These are phyloP conservation scores for Discoglossus pictus DNA, from an alignment of 2,797 vertebrate species.

Conservation along the genomic window DNA sequence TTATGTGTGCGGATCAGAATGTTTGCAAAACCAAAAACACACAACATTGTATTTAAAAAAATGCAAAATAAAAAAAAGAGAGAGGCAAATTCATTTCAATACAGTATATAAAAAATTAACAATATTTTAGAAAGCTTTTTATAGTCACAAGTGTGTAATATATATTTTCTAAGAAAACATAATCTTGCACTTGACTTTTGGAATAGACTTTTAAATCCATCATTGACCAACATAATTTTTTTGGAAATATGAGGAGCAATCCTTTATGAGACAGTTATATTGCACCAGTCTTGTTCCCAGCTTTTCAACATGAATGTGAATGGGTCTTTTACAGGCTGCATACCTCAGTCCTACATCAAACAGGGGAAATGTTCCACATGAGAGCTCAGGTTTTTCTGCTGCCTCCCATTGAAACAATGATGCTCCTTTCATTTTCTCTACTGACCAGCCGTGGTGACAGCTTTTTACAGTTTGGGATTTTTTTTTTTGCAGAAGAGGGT, in stretches of 20 bases:
- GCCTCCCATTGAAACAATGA: constrained; percentile 48
- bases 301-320: constrained; percentile 44
- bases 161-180: not conserved
- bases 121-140: too few species aligned
- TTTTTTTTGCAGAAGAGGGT: constrained; percentile 44
- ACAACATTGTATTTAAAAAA: too few species aligned
- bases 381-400: constrained; percentile 41
- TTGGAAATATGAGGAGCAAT: constrained; percentile 16
- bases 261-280: constrained; percentile 1
- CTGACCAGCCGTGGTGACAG: constrained; percentile 46
- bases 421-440: constrained; percentile 45
- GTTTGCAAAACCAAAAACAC: too few species aligned
- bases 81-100: too few species aligned
- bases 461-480: constrained; percentile 44
- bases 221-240: not conserved
- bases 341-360: constrained; percentile 54
- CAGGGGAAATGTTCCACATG: constrained; percentile 51
- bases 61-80: not conserved
- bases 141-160: too few species aligned
- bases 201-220: not conserved
- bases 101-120: too few species aligned
- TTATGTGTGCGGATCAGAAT: too few species aligned
- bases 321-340: constrained; percentile 45
- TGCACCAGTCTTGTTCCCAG: constrained; percentile 11
- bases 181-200: too few species aligned